Conservation (phyloP, 2,888 invertebrate genomes). For the Pseudeuparius sepicola region DNA sequence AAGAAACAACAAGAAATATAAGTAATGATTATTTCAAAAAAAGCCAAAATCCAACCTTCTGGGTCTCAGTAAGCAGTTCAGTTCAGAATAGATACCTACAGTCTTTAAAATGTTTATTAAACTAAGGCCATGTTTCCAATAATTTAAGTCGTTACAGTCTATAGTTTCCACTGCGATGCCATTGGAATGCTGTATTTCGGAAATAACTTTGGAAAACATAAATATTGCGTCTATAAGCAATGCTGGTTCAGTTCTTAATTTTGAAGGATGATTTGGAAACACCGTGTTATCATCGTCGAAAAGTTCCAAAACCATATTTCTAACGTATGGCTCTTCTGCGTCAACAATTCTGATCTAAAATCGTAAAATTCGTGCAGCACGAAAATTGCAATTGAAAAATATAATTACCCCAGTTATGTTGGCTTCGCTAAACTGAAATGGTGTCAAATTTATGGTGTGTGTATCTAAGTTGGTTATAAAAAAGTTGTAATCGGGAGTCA, state of each 20-base stretch:
- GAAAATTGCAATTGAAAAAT: too few relatives aligned
- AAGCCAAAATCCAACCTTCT: too few relatives aligned
- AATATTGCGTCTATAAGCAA: constrained; percentile 80
- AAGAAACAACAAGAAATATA: not conserved
- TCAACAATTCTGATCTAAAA: constrained; percentile 52
- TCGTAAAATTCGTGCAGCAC: too few relatives aligned
- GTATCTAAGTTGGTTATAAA: constrained; percentile 50
- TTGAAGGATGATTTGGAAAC: constrained; percentile 19
- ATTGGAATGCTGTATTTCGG: constrained; percentile 54
- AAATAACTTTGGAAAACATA: constrained; percentile 66
- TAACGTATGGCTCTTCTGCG: constrained; percentile 41
- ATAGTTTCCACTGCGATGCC: constrained; percentile 42
- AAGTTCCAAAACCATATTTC: constrained; percentile 38
- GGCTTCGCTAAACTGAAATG: constrained; percentile 47
- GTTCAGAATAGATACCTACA: too few relatives aligned
- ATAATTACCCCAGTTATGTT: constrained; percentile 50
- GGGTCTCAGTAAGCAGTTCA: too few relatives aligned
- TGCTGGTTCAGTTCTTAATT: constrained; percentile 58
- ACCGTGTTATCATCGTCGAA: constrained; percentile 25
- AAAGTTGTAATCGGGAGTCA: constrained; percentile 46
- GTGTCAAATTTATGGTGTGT: constrained; percentile 47
- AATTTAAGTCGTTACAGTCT: constrained; percentile 48
- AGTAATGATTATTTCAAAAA: too few relatives aligned
- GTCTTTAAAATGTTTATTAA: constrained; percentile 75
- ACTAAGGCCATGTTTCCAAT: constrained; percentile 75